Percentiles rank a stretch among this genome's conserved stretches.
phyloP scores from a whole-genome alignment of 2,888 invertebrate species.

The Leptopilina myrica region DNA sequence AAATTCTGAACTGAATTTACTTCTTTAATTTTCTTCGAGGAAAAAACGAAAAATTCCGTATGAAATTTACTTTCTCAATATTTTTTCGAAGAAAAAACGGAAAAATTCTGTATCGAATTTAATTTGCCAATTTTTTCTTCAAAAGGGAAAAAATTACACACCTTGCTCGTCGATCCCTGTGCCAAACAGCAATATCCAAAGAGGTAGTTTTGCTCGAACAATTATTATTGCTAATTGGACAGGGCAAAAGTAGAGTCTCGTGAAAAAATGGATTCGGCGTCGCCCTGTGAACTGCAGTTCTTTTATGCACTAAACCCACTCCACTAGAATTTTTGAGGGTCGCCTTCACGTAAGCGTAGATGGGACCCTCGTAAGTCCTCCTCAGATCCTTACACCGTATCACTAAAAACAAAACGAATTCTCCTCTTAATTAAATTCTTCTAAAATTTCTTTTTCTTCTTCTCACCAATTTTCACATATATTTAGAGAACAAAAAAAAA shows the following conservation, averaged over 20 bases:
- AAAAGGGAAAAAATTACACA: slow-evolving; percentile 77
- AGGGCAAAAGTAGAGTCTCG: slow-evolving; percentile 86
- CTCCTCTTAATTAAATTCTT: not conserved
- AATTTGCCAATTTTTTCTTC: too few relatives aligned
- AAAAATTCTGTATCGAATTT: too few relatives aligned
- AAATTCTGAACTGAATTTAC: too few relatives aligned
- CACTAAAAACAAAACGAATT: slow-evolving; percentile 78
- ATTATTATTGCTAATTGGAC: slow-evolving; percentile 73
- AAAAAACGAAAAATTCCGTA: too few relatives aligned
- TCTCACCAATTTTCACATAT: too few relatives aligned
- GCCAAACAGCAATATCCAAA: slow-evolving; percentile 91
- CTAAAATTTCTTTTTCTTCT: not conserved
- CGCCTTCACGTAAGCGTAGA: slow-evolving; percentile 91
- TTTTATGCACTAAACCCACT: slow-evolving; percentile 81
- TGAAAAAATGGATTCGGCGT: slow-evolving; percentile 88
- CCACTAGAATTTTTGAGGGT: slow-evolving; percentile 74
- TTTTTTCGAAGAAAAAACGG: too few relatives aligned
- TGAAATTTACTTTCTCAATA: too few relatives aligned
- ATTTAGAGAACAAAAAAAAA: too few relatives aligned
- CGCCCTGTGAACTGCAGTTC: slow-evolving; percentile 89
- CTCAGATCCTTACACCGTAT: slow-evolving; percentile 87
- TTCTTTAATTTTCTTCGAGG: too few relatives aligned
- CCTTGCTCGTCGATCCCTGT: slow-evolving; percentile 89
- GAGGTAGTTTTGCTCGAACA: slow-evolving; percentile 78
- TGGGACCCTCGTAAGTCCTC: slow-evolving; percentile 82